Conservation (phyloP, 2,888 invertebrate species). For the Bombylius major region DNA sequence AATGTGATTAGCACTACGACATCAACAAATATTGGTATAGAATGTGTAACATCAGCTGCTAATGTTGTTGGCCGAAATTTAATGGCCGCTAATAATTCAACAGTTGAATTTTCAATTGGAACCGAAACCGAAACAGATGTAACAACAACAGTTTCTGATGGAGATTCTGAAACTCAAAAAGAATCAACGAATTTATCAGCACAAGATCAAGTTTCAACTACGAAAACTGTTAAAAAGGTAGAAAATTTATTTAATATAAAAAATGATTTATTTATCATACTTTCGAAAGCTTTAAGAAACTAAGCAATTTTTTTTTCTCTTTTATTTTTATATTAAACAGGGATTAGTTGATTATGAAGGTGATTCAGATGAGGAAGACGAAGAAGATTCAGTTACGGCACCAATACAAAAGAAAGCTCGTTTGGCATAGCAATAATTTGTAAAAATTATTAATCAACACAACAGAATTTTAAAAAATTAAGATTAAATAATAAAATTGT, state of each 20-base stretch:
- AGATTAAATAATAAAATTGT: neutral
- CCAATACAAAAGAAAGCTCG: constrained; percentile 37
- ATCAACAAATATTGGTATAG: neutral
- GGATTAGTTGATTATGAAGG: constrained; percentile 95
- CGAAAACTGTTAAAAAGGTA: neutral
- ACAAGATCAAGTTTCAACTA: neutral
- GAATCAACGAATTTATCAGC: neutral
- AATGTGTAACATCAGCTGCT: neutral
- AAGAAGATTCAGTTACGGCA: constrained; percentile 40
- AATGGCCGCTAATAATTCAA: neutral
- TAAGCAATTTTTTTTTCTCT: neutral
- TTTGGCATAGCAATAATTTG: constrained; percentile 30
- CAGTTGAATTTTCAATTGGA: neutral
- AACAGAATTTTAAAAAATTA: neutral
- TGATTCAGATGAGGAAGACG: constrained; percentile 91
- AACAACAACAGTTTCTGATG: neutral
- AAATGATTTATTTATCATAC: too few species aligned
- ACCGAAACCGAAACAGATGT: neutral
- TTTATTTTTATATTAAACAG: constrained; percentile 39
- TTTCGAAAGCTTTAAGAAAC: too few species aligned
- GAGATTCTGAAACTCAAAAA: neutral
- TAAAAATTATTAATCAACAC: neutral
- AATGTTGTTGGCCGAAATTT: neutral
- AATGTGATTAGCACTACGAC: constrained; percentile 1
- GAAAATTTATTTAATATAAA: too few species aligned